Evolutionary conservation across 1,140 invertebrate genomes (phyloP).

Genomic region (Eriosoma lanigerum): DNA sequence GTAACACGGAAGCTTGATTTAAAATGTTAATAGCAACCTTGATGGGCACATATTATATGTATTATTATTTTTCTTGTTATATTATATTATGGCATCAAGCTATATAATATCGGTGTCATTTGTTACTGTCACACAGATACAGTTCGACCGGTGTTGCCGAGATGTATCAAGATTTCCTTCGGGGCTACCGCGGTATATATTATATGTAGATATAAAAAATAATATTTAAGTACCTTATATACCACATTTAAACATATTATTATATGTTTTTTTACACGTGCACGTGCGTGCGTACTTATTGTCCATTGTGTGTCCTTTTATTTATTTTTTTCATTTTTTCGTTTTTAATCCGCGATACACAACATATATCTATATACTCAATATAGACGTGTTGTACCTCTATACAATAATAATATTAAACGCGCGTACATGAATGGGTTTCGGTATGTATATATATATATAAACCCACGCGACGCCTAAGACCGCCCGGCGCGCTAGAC

Average conservation of each 20-base stretch:
- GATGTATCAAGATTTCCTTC: constrained; percentile 33
- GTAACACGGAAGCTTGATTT: constrained; percentile 30
- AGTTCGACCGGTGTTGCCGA: not conserved
- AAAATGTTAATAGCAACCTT: no score
- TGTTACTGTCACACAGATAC: constrained; percentile 27
- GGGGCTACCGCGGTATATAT: constrained; percentile 34
- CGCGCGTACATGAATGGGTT: constrained; percentile 13
- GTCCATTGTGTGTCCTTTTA: constrained; percentile 16
- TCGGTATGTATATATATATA: not conserved
- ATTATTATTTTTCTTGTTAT: no score
- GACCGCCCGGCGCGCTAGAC: constrained; percentile 49
- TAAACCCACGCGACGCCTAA: constrained; percentile 37
- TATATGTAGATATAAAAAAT: no score
- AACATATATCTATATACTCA: no score
- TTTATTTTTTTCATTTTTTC: not conserved
- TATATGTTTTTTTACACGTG: not conserved
- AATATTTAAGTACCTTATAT: no score
- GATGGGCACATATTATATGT: no score
- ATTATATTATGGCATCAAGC: no score
- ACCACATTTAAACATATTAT: no score
- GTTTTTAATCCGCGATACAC: constrained; percentile 16
- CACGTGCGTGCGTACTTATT: not conserved
- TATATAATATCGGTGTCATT: constrained; percentile 21
- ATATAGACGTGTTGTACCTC: not conserved
- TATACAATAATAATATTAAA: constrained; percentile 15